Percentiles rank a stretch among this genome's conserved stretches.
Conservation (phyloP, 1,140 invertebrate species). For the Zaprionus taronus region DNA sequence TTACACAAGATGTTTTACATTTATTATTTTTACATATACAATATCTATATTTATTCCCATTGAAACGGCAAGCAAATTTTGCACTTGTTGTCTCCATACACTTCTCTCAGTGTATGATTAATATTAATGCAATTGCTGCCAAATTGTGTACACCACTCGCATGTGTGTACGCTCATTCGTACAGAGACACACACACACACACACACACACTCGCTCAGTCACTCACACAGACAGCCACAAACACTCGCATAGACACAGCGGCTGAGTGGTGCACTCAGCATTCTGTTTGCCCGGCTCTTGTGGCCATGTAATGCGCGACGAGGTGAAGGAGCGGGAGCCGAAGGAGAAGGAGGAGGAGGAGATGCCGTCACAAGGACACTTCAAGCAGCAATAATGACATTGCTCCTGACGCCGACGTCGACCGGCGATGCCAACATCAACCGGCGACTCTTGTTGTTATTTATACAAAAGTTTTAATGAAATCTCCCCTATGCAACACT, state of each 20-base stretch:
- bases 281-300: constrained; percentile 28
- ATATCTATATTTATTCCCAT: neutral
- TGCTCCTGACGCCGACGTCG: constrained; percentile 25
- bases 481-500: constrained; percentile 39
- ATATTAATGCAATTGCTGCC: constrained; percentile 37
- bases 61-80: neutral
- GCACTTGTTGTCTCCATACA: neutral
- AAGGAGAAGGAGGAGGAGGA: no score
- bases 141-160: constrained; percentile 22
- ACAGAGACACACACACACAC: constrained; percentile 11
- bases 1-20: no score
- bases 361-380: constrained; percentile 43
- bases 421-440: neutral
- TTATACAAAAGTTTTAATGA: constrained; percentile 61
- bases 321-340: neutral
- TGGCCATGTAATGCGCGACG: constrained; percentile 42
- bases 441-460: constrained; percentile 43
- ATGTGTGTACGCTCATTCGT: neutral
- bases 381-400: constrained; percentile 57
- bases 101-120: constrained; percentile 24
- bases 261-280: constrained; percentile 41
- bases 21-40: neutral
- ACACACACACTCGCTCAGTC: neutral
- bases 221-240: neutral
- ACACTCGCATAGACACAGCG: constrained; percentile 3